These are phyloP conservation scores for Aphis craccivora DNA, from an alignment of 1,140 invertebrate genomes.

Conservation along the genomic window DNA sequence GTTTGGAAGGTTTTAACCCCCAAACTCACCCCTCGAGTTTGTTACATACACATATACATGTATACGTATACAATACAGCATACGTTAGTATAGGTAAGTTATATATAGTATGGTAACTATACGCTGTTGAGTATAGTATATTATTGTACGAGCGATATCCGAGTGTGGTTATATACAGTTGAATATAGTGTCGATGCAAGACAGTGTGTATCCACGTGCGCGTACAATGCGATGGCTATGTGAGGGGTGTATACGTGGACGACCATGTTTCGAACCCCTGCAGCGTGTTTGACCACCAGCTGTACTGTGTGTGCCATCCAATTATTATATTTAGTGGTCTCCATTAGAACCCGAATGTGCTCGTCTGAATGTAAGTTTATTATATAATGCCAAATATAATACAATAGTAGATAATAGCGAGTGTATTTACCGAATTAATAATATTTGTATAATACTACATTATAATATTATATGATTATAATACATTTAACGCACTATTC, in stretches of 20 bases:
- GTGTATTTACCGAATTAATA: no score
- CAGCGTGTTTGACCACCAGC: constrained; percentile 2
- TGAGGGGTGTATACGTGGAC: neutral
- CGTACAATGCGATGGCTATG: neutral
- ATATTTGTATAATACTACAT: no score
- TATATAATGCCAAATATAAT: neutral
- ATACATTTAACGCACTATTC: no score
- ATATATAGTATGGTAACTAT: no score
- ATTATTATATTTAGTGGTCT: neutral
- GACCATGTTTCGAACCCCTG: neutral
- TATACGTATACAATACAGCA: neutral
- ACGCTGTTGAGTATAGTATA: neutral
- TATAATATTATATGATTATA: no score
- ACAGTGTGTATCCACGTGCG: neutral
- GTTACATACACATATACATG: neutral
- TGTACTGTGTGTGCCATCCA: neutral
- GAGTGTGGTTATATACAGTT: neutral
- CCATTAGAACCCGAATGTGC: neutral
- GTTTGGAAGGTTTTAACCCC: neutral
- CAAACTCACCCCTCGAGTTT: neutral
- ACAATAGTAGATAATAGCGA: neutral
- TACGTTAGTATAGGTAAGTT: neutral
- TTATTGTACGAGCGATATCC: neutral
- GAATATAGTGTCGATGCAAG: neutral
- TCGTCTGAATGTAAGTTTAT: neutral